Base-by-base conservation (phyloP, 2,888 invertebrate species). In the Torymus texanus region DNA sequence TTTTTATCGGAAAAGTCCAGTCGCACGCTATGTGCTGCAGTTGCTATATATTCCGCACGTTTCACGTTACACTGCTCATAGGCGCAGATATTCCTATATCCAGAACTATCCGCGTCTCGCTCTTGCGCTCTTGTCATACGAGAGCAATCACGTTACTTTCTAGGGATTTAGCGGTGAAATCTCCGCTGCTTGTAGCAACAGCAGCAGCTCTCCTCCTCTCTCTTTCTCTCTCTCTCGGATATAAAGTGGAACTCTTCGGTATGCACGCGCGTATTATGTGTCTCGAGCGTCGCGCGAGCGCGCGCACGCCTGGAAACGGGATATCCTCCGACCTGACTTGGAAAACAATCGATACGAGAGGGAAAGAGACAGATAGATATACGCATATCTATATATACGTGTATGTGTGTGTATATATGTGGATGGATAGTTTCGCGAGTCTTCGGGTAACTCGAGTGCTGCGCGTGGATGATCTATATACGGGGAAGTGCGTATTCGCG, bases 231-330 rank as follows among this genome's bases (percentile, higher is more conserved):
- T 41, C 41, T 41, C 41, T 41, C 55, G 68, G 74, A 66, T 66
- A 61, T 72, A 80, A 79, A 80, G 67, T 76, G 73, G 80, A 71
- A 76, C 72, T 53, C 50, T 75, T 84, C 82, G 87, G 87, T 87
- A 88, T 89, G 87, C 86, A 86, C 86, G 75, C 78, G 75, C 83
- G 88, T 88, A 88, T 88, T 88, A 88, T 87, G 86, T 88, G 87
- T 88, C 88, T 83, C 83, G 83, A 13, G 68, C 72, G 70, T 71
- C 74, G 80, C 58, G 58, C 63, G 13, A 2, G 11, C 53, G 74
- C 66, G 61, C 13, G 21, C 41, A 68, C 62, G 78, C 71, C 70
- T 79, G 85, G 89, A 89, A 89, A 89, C 86, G 87, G 87, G 89
- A 88, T 89, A 89, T 88, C 88, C 86, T 83, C 81, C 85, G 85